These are phyloP conservation scores for Chrysodeixis includens DNA, from an alignment of 2,888 invertebrate species.

Conservation along the genomic window DNA sequence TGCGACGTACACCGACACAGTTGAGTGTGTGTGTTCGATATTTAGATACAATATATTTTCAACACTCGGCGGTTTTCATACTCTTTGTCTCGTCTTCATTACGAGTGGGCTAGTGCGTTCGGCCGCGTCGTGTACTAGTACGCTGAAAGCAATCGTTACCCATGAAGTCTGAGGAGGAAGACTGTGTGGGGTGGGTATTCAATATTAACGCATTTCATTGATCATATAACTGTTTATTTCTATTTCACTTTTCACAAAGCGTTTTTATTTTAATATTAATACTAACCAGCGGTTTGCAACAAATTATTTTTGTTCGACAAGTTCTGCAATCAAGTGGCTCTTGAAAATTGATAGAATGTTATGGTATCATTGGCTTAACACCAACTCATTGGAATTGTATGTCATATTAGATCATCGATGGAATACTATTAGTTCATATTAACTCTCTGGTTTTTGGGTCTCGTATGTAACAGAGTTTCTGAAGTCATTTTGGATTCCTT, in stretches of 20 bases:
- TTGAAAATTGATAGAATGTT: not conserved
- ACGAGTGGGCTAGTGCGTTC: not conserved
- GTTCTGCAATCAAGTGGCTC: not conserved
- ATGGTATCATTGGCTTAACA: not conserved
- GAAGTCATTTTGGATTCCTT: too few species aligned
- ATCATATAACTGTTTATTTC: not conserved
- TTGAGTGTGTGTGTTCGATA: constrained; percentile 14
- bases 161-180: constrained; percentile 54
- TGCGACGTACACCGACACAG: constrained; percentile 27
- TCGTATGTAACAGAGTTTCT: too few species aligned
- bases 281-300: not conserved
- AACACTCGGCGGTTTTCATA: constrained; percentile 27
- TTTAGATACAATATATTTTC: constrained; percentile 28
- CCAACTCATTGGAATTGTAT: not conserved
- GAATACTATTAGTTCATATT: too few species aligned
- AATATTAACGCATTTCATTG: not conserved
- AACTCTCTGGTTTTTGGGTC: too few species aligned
- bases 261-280: not conserved
- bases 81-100: constrained; percentile 27
- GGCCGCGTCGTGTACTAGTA: constrained; percentile 12
- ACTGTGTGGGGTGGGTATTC: constrained; percentile 51
- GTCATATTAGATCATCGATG: not conserved
- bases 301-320: not conserved
- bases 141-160: constrained; percentile 1
- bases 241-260: not conserved